Conservation (phyloP, 2,888 invertebrate genomes). For the Ochropleura leucogaster region DNA sequence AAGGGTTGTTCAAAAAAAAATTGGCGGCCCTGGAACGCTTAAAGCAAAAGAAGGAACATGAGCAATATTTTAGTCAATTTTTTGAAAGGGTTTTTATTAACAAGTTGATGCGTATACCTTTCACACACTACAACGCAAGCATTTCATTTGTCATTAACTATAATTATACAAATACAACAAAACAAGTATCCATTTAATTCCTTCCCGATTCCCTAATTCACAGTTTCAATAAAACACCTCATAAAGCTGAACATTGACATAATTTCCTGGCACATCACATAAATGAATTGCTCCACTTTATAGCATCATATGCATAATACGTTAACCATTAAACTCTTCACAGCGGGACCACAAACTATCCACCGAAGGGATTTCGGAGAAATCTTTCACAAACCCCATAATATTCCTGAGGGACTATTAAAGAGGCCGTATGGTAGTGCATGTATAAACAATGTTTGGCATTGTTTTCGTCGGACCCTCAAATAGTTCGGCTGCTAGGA, state of each 20-base stretch:
- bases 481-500: slow-evolving; percentile 49
- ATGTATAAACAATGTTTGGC: slow-evolving; percentile 67
- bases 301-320: slow-evolving; percentile 62
- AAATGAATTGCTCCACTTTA: slow-evolving; percentile 64
- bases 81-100: background rate
- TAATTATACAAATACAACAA: background rate
- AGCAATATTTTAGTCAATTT: background rate
- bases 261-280: slow-evolving; percentile 49
- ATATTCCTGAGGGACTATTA: slow-evolving; percentile 65
- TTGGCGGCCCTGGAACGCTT: no score
- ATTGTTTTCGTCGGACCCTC: slow-evolving; percentile 62
- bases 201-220: slow-evolving; percentile 44
- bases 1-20: no score
- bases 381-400: slow-evolving; percentile 64
- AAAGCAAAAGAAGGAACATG: no score
- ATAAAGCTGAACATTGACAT: slow-evolving; percentile 46
- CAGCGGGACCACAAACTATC: slow-evolving; percentile 61
- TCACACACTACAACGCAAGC: background rate
- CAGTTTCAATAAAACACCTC: slow-evolving; percentile 53
- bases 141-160: no score
- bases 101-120: background rate
- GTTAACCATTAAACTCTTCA: slow-evolving; percentile 54
- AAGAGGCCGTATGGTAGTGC: slow-evolving; percentile 50
- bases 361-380: slow-evolving; percentile 58
- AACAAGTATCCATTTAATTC: background rate